These are phyloP conservation scores for Pseudomyrmex pallidus DNA, from an alignment of 1,140 invertebrate species.

Conservation along the genomic window DNA sequence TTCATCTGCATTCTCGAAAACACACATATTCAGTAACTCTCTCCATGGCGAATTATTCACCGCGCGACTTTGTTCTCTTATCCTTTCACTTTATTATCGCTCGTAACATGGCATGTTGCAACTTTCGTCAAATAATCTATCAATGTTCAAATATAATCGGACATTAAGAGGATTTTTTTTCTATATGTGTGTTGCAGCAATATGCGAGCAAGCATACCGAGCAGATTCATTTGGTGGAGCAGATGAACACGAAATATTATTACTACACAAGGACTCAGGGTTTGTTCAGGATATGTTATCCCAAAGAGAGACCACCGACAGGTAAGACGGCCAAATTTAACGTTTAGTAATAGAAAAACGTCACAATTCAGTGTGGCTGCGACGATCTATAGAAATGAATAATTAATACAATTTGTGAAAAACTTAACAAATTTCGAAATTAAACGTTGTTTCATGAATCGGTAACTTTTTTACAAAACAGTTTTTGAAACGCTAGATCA, in stretches of 20 bases:
- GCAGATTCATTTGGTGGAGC: constrained; percentile 90
- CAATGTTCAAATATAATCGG: background rate
- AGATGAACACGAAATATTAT: constrained; percentile 93
- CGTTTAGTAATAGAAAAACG: background rate
- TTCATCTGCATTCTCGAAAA: constrained; percentile 57
- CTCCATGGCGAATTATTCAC: constrained; percentile 37
- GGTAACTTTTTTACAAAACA: background rate
- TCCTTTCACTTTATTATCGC: constrained; percentile 46
- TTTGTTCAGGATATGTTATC: constrained; percentile 95
- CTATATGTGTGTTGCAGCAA: constrained; percentile 86
- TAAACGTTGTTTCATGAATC: too few species aligned
- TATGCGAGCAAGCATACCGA: constrained; percentile 90
- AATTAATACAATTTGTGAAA: too few species aligned
- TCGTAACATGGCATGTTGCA: background rate
- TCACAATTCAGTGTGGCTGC: background rate
- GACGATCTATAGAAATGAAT: too few species aligned
- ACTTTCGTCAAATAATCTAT: constrained; percentile 31
- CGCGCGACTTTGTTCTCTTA: constrained; percentile 42
- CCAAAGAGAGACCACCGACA: constrained; percentile 93
- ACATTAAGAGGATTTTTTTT: constrained; percentile 54
- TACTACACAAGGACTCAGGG: constrained; percentile 95
- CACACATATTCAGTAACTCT: constrained; percentile 37
- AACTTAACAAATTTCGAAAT: too few species aligned
- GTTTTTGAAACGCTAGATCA: background rate
- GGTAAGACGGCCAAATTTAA: constrained; percentile 86